phyloP scores from a whole-genome alignment of 2,113 vertebrate genomes.

The Okapia johnstoni region DNA sequence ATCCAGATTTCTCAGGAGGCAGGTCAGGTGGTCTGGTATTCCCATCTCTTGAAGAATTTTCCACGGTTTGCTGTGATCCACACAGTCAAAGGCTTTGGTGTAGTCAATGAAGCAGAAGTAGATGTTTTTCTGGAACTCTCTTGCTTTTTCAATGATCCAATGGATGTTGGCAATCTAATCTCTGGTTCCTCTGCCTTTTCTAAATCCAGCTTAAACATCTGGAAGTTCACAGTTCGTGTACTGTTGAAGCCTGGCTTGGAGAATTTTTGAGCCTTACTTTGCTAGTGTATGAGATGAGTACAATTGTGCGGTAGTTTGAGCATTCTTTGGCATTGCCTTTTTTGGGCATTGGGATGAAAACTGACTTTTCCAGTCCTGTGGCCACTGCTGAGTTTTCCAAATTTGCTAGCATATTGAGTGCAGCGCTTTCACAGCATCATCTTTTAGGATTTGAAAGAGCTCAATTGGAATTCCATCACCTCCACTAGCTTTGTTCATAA shows the following conservation, averaged over 20 bases:
- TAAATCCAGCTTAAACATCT: neutral
- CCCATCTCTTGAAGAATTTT: neutral
- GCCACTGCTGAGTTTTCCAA: neutral
- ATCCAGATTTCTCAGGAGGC: neutral
- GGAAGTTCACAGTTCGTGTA: neutral
- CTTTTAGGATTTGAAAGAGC: neutral
- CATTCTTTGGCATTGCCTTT: neutral
- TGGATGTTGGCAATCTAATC: no score
- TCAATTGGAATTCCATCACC: neutral
- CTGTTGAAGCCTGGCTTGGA: neutral
- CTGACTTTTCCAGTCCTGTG: neutral
- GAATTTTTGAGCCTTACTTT: neutral
- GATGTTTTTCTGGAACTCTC: no score
- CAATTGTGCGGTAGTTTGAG: neutral
- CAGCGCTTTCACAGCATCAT: neutral
- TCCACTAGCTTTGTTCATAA: neutral
- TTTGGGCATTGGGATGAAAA: neutral
- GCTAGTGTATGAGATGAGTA: neutral
- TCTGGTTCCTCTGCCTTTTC: neutral
- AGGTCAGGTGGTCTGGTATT: neutral
- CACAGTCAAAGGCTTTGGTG: neutral
- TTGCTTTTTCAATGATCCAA: no score
- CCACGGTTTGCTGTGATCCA: neutral
- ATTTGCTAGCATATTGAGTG: neutral
- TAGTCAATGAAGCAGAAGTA: no score